Conservation (phyloP, 2,888 invertebrate genomes). For the Acleris holmiana region DNA sequence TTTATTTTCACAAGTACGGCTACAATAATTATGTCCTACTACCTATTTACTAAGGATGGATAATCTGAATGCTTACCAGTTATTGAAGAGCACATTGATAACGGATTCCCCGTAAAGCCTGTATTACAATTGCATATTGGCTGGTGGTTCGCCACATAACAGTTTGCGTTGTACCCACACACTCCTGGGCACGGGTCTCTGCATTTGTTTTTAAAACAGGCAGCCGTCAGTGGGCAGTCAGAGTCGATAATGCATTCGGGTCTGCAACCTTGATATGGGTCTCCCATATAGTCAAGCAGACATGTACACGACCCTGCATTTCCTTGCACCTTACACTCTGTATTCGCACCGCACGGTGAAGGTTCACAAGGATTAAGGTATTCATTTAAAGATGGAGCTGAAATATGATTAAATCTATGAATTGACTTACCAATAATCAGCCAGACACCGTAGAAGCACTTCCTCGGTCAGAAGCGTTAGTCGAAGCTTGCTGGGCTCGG, state of each 20-base stretch:
- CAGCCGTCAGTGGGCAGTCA: slow-evolving; percentile 86
- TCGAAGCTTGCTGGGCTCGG: slow-evolving; percentile 80
- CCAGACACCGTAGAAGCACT: slow-evolving; percentile 79
- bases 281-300: slow-evolving; percentile 88
- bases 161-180: slow-evolving; percentile 88
- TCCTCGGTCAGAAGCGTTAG: slow-evolving; percentile 83
- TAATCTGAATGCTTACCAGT: slow-evolving; percentile 58
- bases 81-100: slow-evolving; percentile 74
- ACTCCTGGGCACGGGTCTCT: slow-evolving; percentile 88
- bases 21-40: no score
- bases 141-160: slow-evolving; percentile 87
- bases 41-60: not conserved
- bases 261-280: slow-evolving; percentile 90
- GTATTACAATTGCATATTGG: slow-evolving; percentile 86
- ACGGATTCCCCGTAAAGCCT: slow-evolving; percentile 88
- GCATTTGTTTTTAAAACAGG: slow-evolving; percentile 88
- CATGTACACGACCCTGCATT: slow-evolving; percentile 90
- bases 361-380: slow-evolving; percentile 85
- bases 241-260: slow-evolving; percentile 87
- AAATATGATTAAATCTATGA: slow-evolving; percentile 68
- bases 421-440: slow-evolving; percentile 69
- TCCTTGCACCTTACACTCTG: slow-evolving; percentile 89
- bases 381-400: slow-evolving; percentile 75
- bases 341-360: slow-evolving; percentile 88
- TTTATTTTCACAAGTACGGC: no score